These are phyloP conservation scores for Heliconius sara DNA, from an alignment of 2,888 invertebrate genomes.

Conservation along the genomic window DNA sequence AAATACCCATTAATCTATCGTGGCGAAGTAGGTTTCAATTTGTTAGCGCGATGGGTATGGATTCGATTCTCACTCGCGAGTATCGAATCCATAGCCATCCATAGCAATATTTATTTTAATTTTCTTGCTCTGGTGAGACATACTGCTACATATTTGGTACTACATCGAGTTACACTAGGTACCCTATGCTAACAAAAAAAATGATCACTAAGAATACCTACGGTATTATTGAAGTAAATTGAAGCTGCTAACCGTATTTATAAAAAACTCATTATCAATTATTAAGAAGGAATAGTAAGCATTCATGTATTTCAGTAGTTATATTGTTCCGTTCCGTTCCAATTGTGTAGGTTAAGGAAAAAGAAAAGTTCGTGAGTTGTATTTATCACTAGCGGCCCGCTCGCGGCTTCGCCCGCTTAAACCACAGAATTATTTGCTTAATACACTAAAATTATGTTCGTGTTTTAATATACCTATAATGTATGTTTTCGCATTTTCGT, in stretches of 20 bases:
- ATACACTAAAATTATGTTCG: too few relatives aligned
- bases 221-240: not conserved
- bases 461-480: too few relatives aligned
- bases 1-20: too few relatives aligned
- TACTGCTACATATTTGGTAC: not conserved
- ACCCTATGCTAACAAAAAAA: not conserved
- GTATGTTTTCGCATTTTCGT: too few relatives aligned
- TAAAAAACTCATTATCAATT: not conserved
- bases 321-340: not conserved
- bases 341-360: not conserved
- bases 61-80: too few relatives aligned
- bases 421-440: too few relatives aligned
- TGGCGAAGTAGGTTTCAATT: too few relatives aligned
- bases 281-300: not conserved
- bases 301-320: not conserved
- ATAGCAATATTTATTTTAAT: too few relatives aligned
- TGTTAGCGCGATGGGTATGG: too few relatives aligned
- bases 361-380: slow-evolving; percentile 4
- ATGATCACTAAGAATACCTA: not conserved
- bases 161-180: not conserved
- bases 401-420: too few relatives aligned
- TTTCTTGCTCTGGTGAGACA: not conserved
- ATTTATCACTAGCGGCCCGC: too few relatives aligned
- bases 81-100: too few relatives aligned
- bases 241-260: not conserved